Evolutionary conservation across 2,797 vertebrate genomes (phyloP), one percentile per base, ranked within the genome.

Genomic region (Alexandromys oeconomus): DNA sequence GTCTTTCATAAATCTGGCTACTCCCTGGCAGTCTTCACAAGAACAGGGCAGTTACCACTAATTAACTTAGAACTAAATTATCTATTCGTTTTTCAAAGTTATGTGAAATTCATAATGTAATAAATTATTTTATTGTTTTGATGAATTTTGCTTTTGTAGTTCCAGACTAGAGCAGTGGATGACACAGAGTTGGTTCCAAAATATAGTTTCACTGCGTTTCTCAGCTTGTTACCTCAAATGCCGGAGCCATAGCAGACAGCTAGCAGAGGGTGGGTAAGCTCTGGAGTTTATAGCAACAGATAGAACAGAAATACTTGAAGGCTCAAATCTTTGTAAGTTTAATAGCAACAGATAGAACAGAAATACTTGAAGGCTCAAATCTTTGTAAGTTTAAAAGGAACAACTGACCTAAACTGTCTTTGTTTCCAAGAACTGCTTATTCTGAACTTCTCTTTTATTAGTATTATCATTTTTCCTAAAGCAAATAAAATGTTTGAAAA

Each of bases 341-440:
- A 61, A 61, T 51, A 54, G 14, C 9, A 71, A 37, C 34, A 87
- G 25, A 87, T 19, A 69, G 34, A 87, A 71, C 3, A 17, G 6
- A 87, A 37, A 54, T 71, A 25, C 51, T n/a, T 71, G 46, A 71
- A 65, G 10, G 29, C 23, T 67, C 37, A 43, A 63, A 21, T 82
- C 23, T 82, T 29, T 63, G 15, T 43, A 63, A 19, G 15, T 63
- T 15, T 63, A 61, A 61, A 29, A 34, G 65, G 34, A 91, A 57
- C 12, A 92, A 79, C 54, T 87, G 91, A 92, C 67, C 6, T n/a
- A 51, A 87, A 89, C 71, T 91, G 40, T 61, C 27, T 94, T 87
- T 86, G n/a, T 79, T 95, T 97, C 85, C 10, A 67, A 29, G 74
- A 96, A 82, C 6, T 73, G 14, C 40, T 85, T 94, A 46, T 23